These are phyloP conservation scores for Etheostoma cragini DNA, from an alignment of 2,113 vertebrate species.

Conservation along the genomic window DNA sequence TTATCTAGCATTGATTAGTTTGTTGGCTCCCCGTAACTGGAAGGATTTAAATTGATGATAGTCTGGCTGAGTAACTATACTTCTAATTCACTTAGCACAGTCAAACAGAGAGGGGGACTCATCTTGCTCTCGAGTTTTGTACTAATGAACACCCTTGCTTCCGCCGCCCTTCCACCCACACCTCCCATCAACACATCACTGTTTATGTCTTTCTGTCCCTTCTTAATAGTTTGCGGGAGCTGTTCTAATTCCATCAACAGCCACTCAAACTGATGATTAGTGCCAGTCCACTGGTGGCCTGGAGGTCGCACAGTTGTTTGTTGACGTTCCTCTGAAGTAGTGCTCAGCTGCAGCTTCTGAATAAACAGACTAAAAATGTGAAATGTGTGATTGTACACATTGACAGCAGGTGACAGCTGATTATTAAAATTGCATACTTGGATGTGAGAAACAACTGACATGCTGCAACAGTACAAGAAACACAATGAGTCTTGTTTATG, in stretches of 20 bases:
- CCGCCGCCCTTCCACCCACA: conserved; percentile 54
- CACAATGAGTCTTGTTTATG: conserved; percentile 53
- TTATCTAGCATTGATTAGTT: conserved; percentile 33
- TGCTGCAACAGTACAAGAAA: conserved; percentile 34
- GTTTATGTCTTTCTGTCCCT: conserved; percentile 89
- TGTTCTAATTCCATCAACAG: conserved; percentile 86
- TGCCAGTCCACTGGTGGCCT: conserved; percentile 75
- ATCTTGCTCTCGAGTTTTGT: conserved; percentile 59
- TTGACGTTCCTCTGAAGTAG: conserved; percentile 80
- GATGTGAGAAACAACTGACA: conserved; percentile 52
- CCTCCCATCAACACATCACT: conserved; percentile 66
- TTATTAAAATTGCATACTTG: conserved; percentile 69
- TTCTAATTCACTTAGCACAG: conserved; percentile 67
- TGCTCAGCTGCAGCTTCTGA: conserved; percentile 72
- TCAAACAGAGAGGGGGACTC: conserved; percentile 42
- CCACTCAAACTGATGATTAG: conserved; percentile 83
- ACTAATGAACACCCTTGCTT: conserved; percentile 70
- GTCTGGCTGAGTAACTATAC: conserved; percentile 63
- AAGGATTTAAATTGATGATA: conserved; percentile 69
- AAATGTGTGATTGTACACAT: conserved; percentile 55
- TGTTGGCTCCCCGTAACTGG: conserved; percentile 34
- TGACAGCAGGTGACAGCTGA: conserved; percentile 70
- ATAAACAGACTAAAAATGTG: conserved; percentile 43
- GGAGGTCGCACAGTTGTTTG: conserved; percentile 76
- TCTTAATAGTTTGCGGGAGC: conserved; percentile 90